Evolutionary conservation across 2,113 vertebrate genomes (phyloP).

Genomic region (Ramphastos sulfuratus): DNA sequence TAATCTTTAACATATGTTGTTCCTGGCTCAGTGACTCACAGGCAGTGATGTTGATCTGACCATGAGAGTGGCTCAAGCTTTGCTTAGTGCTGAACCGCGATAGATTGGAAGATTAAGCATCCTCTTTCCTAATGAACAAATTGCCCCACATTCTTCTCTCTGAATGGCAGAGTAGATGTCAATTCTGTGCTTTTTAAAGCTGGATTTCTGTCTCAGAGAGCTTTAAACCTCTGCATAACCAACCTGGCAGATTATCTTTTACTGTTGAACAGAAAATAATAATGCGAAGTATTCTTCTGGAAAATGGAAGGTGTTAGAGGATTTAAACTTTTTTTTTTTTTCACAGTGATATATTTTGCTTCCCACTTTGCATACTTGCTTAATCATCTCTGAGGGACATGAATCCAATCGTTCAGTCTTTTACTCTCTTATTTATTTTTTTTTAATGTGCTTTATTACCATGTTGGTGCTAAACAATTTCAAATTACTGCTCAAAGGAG

Average conservation of each 20-base stretch:
- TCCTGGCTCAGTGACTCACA: constrained; percentile 34
- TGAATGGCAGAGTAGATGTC: neutral
- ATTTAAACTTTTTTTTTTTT: neutral
- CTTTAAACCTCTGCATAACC: neutral
- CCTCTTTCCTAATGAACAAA: neutral
- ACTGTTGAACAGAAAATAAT: neutral
- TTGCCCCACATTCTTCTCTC: neutral
- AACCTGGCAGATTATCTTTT: neutral
- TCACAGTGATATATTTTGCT: neutral
- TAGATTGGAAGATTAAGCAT: neutral
- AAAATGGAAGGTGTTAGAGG: neutral
- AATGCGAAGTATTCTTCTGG: neutral
- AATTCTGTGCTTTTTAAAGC: neutral
- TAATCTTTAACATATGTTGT: constrained; percentile 64
- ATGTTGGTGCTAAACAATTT: neutral
- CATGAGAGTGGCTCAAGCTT: neutral
- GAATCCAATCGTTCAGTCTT: neutral
- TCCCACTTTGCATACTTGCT: neutral
- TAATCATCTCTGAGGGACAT: neutral
- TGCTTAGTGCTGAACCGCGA: neutral
- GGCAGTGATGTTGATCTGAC: neutral
- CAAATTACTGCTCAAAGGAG: neutral
- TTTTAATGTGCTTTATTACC: neutral
- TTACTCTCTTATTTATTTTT: neutral
- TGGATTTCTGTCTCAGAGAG: neutral